Conservation (phyloP, 2,113 vertebrate genomes). For the Takifugu bimaculatus region DNA sequence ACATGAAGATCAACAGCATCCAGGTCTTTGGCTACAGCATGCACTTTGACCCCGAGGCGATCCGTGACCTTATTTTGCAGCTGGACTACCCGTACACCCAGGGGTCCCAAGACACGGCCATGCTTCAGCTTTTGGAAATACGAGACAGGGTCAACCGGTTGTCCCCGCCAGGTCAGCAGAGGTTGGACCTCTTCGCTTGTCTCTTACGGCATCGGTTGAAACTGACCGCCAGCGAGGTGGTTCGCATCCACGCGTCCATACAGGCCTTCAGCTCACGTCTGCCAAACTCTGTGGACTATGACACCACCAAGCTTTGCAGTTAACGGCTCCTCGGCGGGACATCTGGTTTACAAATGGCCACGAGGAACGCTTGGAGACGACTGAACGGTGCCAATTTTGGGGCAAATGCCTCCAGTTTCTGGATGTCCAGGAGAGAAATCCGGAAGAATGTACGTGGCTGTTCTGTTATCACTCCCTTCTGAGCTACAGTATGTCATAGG, state of each 20-base stretch:
- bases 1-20: conserved; percentile 98
- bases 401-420: conserved; percentile 33
- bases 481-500: conserved; percentile 24
- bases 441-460: conserved; percentile 57
- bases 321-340: conserved; percentile 73
- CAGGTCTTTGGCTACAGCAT: conserved; percentile 99
- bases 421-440: conserved; percentile 38
- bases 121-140: conserved; percentile 92
- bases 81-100: conserved; percentile 97
- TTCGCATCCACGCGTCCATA: conserved; percentile 88
- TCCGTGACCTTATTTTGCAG: conserved; percentile 93
- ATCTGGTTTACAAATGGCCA: conserved; percentile 7
- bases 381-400: conserved; percentile 12
- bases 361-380: conserved; percentile 19
- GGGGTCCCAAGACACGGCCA: conserved; percentile 93
- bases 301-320: conserved; percentile 97
- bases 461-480: conserved; percentile 40
- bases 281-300: conserved; percentile 92
- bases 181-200: conserved; percentile 92
- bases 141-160: conserved; percentile 93
- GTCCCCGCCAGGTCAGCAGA: conserved; percentile 88
- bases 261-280: conserved; percentile 89
- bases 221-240: conserved; percentile 90
- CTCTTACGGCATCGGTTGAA: conserved; percentile 93
- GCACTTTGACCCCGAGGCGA: conserved; percentile 97